Base-by-base conservation (phyloP, 2,888 invertebrate species). In the Scotopteryx bipunctaria region DNA sequence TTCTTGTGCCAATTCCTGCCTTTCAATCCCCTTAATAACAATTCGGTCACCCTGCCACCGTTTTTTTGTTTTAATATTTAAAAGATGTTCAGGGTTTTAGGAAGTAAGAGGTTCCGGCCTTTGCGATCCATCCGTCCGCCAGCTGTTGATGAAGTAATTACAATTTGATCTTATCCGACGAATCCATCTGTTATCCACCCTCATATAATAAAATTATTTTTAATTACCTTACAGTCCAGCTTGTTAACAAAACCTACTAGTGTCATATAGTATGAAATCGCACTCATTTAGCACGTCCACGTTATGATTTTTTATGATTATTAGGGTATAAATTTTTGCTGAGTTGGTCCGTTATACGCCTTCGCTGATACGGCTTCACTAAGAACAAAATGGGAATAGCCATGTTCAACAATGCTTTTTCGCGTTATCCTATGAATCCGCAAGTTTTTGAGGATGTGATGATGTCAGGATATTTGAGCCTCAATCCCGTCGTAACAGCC, bases 41-140 rank as follows among this genome's bases (percentile, higher is more conserved):
- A n/a, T 21, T 21, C 6, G n/a, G 4, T 15, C 15, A 23, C 38
- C 9, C 14, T 27, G 27, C 9, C 8, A 38, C n/a, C 2, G 8
- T 25, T 15, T 25, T n/a, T 27, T 9, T 29, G 5, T 29, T n/a
- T 5, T 11, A 9, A 29, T 11, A 25, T 16, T 16, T 14, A 3
- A 25, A n/a, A 43, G 6, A 23, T 15, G 42, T 29, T 31, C 36
- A 33, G 21, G 45, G 51, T 16, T 23, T 42, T 16, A 25, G 36
- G 46, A 52, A 42, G 52, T 42, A 23, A 32, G 36, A 31, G 51
- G 35, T 36, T 52, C 51, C 45, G 51, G 35, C 40, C 1, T 16
- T 9, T 2, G 33, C 8, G 15, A 15, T 31, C 38, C 38, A n/a
- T 47, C 40, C 44, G 35, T 36, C 52, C 25, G 37, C 32, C 27